These are phyloP conservation scores for Pterostichus niger DNA, from an alignment of 2,888 invertebrate species.

Conservation along the genomic window DNA sequence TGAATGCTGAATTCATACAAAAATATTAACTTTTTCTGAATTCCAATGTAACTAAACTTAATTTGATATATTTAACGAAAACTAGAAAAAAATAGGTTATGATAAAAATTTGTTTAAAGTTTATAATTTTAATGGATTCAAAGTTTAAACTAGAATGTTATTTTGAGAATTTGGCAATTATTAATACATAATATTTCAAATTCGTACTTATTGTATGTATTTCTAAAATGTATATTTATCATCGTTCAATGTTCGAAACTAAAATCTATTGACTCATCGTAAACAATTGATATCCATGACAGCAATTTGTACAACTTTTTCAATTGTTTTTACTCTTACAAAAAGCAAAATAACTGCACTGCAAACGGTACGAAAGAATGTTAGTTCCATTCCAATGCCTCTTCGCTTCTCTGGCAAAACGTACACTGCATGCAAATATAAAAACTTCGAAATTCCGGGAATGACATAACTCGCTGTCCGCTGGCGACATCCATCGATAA, in stretches of 20 bases:
- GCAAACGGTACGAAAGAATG: conserved; percentile 41
- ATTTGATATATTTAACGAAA: too few species aligned
- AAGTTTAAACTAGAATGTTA: too few species aligned
- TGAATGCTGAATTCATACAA: too few species aligned
- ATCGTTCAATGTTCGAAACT: not conserved
- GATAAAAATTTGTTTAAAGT: too few species aligned
- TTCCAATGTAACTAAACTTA: too few species aligned
- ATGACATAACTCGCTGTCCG: conserved; percentile 22
- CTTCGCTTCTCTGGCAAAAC: conserved; percentile 17
- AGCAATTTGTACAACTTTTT: not conserved
- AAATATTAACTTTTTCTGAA: too few species aligned
- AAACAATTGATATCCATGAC: conserved; percentile 3
- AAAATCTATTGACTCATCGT: conserved; percentile 4
- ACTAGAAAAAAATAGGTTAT: too few species aligned
- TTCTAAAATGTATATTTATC: not conserved
- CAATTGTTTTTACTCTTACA: conserved; percentile 26
- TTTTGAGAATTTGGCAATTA: too few species aligned
- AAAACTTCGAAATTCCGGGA: conserved; percentile 26
- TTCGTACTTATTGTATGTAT: too few species aligned
- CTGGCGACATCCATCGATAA: conserved; percentile 32
- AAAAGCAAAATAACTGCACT: conserved; percentile 42
- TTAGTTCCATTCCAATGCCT: conserved; percentile 57
- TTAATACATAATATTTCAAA: too few species aligned
- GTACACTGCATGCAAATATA: conserved; percentile 37
- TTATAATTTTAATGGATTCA: too few species aligned